Conservation (phyloP, 2,113 vertebrate genomes). For the Oryzias melastigma region DNA sequence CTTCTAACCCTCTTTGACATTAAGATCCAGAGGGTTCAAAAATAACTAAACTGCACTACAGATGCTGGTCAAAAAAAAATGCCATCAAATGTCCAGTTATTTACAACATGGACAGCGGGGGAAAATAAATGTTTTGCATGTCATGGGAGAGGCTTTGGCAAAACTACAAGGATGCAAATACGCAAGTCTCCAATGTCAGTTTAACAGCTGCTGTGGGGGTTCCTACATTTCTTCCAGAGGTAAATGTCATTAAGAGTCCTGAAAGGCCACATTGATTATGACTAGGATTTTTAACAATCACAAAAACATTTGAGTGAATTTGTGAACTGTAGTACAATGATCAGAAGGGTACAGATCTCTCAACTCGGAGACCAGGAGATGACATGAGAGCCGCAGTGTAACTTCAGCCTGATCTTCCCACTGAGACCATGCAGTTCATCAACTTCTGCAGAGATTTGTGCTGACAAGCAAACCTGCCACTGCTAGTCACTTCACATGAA, state of each 20-base stretch:
- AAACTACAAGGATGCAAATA: slow-evolving; percentile 55
- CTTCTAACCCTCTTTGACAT: background rate
- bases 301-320: background rate
- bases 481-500: slow-evolving; percentile 12
- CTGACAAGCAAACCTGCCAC: slow-evolving; percentile 29
- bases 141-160: slow-evolving; percentile 50
- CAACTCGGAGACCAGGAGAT: slow-evolving; percentile 24
- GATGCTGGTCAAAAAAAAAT: slow-evolving; percentile 5
- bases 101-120: slow-evolving; percentile 20
- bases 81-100: slow-evolving; percentile 28
- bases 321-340: background rate
- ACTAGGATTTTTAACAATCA: background rate
- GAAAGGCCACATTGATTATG: slow-evolving; percentile 4
- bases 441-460: slow-evolving; percentile 27
- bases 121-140: slow-evolving; percentile 44
- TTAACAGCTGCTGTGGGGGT: slow-evolving; percentile 62
- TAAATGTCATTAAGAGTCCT: slow-evolving; percentile 13
- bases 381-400: slow-evolving; percentile 42
- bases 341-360: background rate
- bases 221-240: slow-evolving; percentile 39
- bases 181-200: slow-evolving; percentile 62
- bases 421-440: slow-evolving; percentile 35
- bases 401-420: slow-evolving; percentile 48
- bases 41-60: background rate
- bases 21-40: background rate